A percentile compares a stretch with the other conserved stretches of the same genome.
Conservation (phyloP, 2,797 vertebrate species). For the Falco naumanni region DNA sequence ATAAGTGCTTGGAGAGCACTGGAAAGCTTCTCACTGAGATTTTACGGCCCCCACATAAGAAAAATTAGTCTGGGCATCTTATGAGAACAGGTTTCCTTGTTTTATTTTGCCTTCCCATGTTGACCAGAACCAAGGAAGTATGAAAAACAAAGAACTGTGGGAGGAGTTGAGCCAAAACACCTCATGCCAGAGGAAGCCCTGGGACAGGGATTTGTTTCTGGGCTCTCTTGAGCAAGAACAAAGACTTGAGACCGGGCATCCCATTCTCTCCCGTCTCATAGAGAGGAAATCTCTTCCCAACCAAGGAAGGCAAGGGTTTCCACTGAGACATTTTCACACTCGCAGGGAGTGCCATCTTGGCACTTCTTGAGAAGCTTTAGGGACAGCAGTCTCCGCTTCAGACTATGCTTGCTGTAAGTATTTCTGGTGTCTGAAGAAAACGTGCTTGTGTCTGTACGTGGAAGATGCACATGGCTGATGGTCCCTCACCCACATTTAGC, state of each 20-base stretch:
- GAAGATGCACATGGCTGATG: background rate
- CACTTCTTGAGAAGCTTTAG: background rate
- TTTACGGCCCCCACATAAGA: background rate
- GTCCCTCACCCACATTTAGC: background rate
- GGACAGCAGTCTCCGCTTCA: background rate
- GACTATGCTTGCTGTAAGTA: background rate
- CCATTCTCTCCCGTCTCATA: background rate
- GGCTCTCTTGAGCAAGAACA: background rate
- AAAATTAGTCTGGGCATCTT: background rate
- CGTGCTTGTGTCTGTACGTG: background rate
- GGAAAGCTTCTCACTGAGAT: background rate
- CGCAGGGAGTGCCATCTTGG: background rate
- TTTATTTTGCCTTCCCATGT: conserved; percentile 46
- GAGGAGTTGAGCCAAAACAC: background rate
- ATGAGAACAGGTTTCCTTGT: conserved; percentile 29
- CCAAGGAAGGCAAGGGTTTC: background rate
- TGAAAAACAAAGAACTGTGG: conserved; percentile 39
- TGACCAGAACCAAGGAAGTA: conserved; percentile 47
- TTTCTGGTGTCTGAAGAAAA: background rate
- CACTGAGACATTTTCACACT: background rate
- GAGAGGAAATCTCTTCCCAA: background rate
- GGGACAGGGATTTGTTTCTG: background rate
- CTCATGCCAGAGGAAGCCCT: background rate
- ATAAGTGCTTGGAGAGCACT: background rate
- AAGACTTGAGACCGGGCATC: background rate